Base-by-base conservation (phyloP, 2,113 vertebrate species). In the Condylura cristata region DNA sequence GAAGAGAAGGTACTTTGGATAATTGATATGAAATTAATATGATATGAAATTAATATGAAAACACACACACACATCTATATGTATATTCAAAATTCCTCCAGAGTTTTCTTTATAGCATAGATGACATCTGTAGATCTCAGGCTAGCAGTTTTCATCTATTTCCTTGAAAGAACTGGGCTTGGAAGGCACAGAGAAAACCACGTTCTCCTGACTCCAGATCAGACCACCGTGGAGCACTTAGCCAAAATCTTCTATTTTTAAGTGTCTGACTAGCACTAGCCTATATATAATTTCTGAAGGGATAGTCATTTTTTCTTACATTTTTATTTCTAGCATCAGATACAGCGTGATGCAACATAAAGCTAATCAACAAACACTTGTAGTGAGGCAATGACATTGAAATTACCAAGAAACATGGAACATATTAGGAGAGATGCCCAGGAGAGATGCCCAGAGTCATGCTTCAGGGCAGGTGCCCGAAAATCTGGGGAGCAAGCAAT, bases 1-100 rank as follows among this genome's bases (percentile, higher is more conserved):
- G 46, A 60, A 85, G 76, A 92, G 24, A 88, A 94, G 61, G 78
- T 86, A 48, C 51, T 56, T 83, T 89, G 63, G 30, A 51, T 75
- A 71, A 70, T 61, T 30, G n/a, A n/a, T n/a, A n/a, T n/a, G n/a
- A n/a, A n/a, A n/a, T n/a, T n/a, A n/a, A n/a, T n/a, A n/a, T n/a
- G n/a, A n/a, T n/a, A n/a, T n/a, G n/a, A n/a, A n/a, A n/a, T n/a
- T n/a, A n/a, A n/a, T 85, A n/a, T 66, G 71, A 80, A 74, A 51
- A 2, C 28, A 63, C 24, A 20, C 41, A 44, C n/a, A n/a, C n/a
- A n/a, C n/a, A n/a, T n/a, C n/a, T n/a, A n/a, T n/a, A n/a, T n/a
- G n/a, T 39, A 41, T 37, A 37, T 16, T 81, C 56, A 80, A 41
- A 65, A 72, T 44, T 72, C 34, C 56, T 32, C n/a, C n/a, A 65